Evolutionary conservation across 2,113 vertebrate species (phyloP).

Genomic region (Tenrec ecaudatus): DNA sequence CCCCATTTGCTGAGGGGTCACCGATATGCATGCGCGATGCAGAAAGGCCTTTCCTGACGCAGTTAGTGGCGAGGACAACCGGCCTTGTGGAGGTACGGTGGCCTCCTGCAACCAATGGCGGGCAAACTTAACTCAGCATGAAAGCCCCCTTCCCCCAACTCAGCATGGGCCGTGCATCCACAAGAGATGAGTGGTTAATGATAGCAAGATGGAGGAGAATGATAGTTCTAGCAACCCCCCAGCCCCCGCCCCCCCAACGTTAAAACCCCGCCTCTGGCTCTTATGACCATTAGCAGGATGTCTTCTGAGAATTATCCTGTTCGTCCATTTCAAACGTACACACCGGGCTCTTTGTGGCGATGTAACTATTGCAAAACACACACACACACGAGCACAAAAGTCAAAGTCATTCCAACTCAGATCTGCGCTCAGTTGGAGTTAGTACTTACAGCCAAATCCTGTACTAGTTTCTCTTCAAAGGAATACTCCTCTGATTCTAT

Average conservation of each 20-base stretch:
- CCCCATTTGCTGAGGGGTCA: neutral
- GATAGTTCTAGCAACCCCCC: neutral
- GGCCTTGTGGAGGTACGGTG: neutral
- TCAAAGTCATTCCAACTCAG: slow-evolving; percentile 53
- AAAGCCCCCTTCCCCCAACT: neutral
- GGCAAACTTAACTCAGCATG: slow-evolving; percentile 60
- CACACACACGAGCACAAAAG: slow-evolving; percentile 58
- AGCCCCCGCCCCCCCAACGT: neutral
- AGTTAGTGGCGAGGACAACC: neutral
- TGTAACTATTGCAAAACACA: slow-evolving; percentile 7
- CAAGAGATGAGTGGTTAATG: slow-evolving; percentile 60
- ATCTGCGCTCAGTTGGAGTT: slow-evolving; percentile 65
- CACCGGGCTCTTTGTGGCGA: neutral
- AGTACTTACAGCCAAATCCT: slow-evolving; percentile 99
- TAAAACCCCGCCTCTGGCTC: slow-evolving; percentile 70
- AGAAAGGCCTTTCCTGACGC: slow-evolving; percentile 11
- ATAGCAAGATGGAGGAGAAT: neutral
- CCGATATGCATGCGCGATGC: neutral
- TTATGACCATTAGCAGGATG: neutral
- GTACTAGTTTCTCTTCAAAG: slow-evolving; percentile 99
- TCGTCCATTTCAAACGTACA: slow-evolving; percentile 49
- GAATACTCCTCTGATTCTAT: slow-evolving; percentile 99
- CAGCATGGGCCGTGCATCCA: neutral
- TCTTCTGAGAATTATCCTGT: neutral
- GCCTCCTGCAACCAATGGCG: slow-evolving; percentile 47